Base-by-base conservation (phyloP, 2,797 vertebrate genomes). In the Enteromius viviparus region DNA sequence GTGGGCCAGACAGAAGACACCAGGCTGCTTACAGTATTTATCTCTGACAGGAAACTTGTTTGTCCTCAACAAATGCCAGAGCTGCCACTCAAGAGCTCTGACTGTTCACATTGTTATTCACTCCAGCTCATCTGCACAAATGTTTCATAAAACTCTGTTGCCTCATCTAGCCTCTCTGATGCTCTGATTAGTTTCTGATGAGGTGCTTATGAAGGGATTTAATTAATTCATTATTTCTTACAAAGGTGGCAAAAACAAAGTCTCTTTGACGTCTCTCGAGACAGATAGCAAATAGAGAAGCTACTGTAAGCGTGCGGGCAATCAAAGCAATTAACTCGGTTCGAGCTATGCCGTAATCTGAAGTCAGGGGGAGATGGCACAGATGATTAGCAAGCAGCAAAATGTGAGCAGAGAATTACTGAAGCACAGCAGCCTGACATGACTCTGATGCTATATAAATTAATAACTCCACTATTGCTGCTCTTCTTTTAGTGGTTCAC, bases 41-140 rank as follows among this genome's bases (percentile, higher is more conserved):
- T 84, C 83, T 71, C 76, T 85, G 84, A 68, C 78, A 84, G 84
- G 42, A 78, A 84, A 79, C 74, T 83, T 86, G 87, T 89, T 89
- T 89, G 85, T 89, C 81, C 85, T 84, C 80, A 66, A 87, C 86
- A 90, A 90, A 90, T 90, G 84, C 87, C 89, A 90, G 66, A 64
- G 32, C 87, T 85, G 89, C 81, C 89, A 89, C 55, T 90, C 87
- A 86, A 45, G 55, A 72, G 65, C 32, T 9, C 19, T 81, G 53
- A 58, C 55, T 66, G 68, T 53, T 85, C 26, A 62, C 82, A 81
- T 75, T 80, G 82, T 79, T 88, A 87, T 88, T 83, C 85, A 75
- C 40, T 80, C 64, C 47, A 69, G 64, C 51, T 12, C 79, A 74
- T 71, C 65, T 49, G 55, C 40, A 49, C 78, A 19, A 47, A 23